These are phyloP conservation scores for Nasonovia ribisnigri DNA, from an alignment of 2,888 invertebrate genomes.

Conservation along the genomic window DNA sequence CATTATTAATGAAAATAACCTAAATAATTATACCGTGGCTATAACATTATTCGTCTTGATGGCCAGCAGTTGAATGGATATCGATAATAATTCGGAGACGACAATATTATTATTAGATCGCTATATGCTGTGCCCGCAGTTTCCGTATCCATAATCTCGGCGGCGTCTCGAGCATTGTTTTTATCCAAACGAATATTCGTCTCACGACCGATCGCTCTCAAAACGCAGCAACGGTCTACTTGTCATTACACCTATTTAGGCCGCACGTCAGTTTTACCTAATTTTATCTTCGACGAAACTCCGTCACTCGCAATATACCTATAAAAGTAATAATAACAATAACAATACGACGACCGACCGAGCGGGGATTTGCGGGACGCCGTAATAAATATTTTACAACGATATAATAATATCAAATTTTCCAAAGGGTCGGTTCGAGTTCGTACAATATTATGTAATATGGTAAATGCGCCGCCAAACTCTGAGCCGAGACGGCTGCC, in stretches of 20 bases:
- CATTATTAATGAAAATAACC: background rate
- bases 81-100: background rate
- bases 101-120: background rate
- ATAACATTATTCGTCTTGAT: background rate
- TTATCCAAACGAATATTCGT: no score
- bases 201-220: background rate
- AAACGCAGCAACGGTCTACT: no score
- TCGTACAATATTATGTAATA: background rate
- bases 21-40: background rate
- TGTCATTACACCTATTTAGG: no score
- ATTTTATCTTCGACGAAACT: background rate
- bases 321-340: no score
- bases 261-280: background rate
- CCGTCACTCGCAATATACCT: background rate
- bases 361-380: background rate
- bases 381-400: background rate
- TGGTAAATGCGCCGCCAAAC: background rate
- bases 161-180: no score
- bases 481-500: background rate
- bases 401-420: background rate
- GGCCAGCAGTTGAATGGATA: no score
- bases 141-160: no score
- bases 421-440: background rate
- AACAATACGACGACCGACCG: background rate
- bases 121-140: background rate